phyloP scores from a whole-genome alignment of 2,797 vertebrate species.

The Propithecus deckenii region DNA sequence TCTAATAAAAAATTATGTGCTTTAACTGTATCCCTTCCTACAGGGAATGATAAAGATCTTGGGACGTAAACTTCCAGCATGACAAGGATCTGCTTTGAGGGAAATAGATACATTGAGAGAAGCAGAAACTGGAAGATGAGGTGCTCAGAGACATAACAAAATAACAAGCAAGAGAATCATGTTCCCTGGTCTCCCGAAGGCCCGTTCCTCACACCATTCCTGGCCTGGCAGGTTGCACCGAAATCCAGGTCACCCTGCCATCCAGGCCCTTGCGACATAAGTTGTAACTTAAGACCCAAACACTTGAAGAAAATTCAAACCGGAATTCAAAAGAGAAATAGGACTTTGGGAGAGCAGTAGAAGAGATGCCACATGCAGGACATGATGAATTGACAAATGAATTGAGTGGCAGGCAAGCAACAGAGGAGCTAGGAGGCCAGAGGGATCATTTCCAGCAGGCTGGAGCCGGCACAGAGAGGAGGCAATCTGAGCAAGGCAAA shows the following conservation, averaged over 20 bases:
- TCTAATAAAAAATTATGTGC: not conserved
- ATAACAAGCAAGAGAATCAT: not conserved
- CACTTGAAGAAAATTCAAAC: constrained; percentile 13
- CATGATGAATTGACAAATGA: not conserved
- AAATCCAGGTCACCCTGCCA: not conserved
- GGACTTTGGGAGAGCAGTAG: not conserved
- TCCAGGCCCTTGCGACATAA: not conserved
- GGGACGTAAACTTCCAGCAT: not conserved
- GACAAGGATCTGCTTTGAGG: not conserved
- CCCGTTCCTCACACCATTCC: not conserved
- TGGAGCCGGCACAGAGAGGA: not conserved
- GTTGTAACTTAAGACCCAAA: not conserved
- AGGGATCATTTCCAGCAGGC: not conserved
- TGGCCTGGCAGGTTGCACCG: fast-evolving
- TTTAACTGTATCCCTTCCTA: not conserved
- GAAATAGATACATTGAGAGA: not conserved
- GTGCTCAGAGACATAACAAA: not conserved
- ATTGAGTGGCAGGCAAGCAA: not conserved
- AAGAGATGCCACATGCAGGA: not conserved
- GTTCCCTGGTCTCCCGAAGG: not conserved
- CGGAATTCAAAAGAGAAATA: not conserved
- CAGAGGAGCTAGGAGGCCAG: not conserved
- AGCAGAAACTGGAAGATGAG: not conserved
- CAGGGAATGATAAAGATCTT: not conserved
- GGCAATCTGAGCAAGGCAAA: not conserved